These are phyloP conservation scores for Cosmia trapezina DNA, from an alignment of 2,888 invertebrate species.

Conservation along the genomic window DNA sequence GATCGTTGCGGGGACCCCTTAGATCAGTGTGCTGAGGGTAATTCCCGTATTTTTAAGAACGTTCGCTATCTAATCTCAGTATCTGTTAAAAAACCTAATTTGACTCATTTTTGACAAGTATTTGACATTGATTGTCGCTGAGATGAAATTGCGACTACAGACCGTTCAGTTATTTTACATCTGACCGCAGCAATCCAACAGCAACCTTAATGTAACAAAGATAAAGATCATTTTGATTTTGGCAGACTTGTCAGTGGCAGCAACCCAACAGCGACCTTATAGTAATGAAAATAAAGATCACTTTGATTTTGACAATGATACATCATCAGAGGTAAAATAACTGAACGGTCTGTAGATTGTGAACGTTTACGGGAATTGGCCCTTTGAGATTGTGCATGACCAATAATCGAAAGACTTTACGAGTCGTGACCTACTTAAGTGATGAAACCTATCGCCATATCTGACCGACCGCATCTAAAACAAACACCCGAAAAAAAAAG, in stretches of 20 bases:
- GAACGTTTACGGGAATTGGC: not conserved
- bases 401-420: not conserved
- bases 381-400: not conserved
- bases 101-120: not conserved
- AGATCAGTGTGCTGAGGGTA: not conserved
- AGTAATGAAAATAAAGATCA: too few relatives aligned
- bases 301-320: too few relatives aligned
- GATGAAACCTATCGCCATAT: conserved; percentile 15
- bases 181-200: too few relatives aligned
- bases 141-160: not conserved
- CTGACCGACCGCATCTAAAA: conserved; percentile 45
- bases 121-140: not conserved
- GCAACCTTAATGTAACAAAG: too few relatives aligned
- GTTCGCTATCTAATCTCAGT: too few relatives aligned
- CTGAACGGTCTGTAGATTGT: not conserved
- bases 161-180: too few relatives aligned
- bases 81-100: not conserved
- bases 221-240: too few relatives aligned
- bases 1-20: not conserved
- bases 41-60: not conserved
- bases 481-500: conserved; percentile 43
- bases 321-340: too few relatives aligned
- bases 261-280: too few relatives aligned
- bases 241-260: too few relatives aligned
- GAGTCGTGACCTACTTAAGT: not conserved